Evolutionary conservation across 1,140 invertebrate species (phyloP), one percentile per base, ranked within the genome.

Genomic region (Trichogramma pretiosum): DNA sequence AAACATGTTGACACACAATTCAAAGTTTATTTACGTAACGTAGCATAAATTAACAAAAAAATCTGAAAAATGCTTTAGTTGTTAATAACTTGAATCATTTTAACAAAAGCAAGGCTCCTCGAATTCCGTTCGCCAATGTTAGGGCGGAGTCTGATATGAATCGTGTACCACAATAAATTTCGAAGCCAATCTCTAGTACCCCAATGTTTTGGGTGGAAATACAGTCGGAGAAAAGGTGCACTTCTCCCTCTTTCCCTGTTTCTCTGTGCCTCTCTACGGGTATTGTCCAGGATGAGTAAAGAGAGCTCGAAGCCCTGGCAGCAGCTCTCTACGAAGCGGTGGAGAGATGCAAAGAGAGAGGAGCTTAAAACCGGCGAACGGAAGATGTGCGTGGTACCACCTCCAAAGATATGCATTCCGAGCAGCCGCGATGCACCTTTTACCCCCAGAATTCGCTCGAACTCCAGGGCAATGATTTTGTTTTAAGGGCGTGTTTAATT

Each of bases 401-500:
- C 44, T 46, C 45, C 35, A n/a, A 22, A 11, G 40, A 32, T 9
- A n/a, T 11, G 17, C 14, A 18, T 3, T 7, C 28, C 35, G 55
- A 53, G 46, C 54, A 56, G 55, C 53, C 55, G 55, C 56, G 54
- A 53, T n/a, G n/a, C n/a, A n/a, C n/a, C n/a, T n/a, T n/a, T n/a
- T n/a, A n/a, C n/a, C n/a, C n/a, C n/a, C n/a, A n/a, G n/a, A n/a
- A n/a, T n/a, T 33, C 32, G 13, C 32, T 33, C 5, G 38, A n/a
- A n/a, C n/a, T n/a, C n/a, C 14, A 28, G 45, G 62, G 68, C 65
- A 69, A 70, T 72, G 70, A 72, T 72, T 72, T 70, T 68, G 68
- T 70, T 70, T 69, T 68, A 72, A 70, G 70, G 70, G 70, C 70
- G 68, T 70, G 70, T 70, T 72, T 72, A 70, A 72, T 72, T 70